These are phyloP conservation scores for Elachura formosa DNA, from an alignment of 2,113 vertebrate species.

Conservation along the genomic window DNA sequence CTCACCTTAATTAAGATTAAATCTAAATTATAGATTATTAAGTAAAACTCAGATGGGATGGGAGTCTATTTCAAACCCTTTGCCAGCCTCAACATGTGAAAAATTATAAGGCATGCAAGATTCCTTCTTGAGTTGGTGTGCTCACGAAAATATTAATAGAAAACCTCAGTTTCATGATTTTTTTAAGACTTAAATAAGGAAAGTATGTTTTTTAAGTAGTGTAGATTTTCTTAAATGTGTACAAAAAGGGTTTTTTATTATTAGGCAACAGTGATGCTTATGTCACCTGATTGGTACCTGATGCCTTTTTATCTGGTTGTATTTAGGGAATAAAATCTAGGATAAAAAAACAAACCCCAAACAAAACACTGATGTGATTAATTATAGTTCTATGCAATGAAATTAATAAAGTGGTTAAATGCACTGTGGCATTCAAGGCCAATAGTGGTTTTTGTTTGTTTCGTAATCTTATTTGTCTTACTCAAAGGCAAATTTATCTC, in stretches of 20 bases:
- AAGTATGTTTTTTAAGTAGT: neutral
- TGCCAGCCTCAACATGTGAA: neutral
- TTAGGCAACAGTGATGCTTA: neutral
- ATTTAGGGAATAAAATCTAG: neutral
- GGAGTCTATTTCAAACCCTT: neutral
- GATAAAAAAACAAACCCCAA: neutral
- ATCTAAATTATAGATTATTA: neutral
- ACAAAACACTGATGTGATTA: neutral
- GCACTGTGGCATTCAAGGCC: neutral
- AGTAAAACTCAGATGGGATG: neutral
- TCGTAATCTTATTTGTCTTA: neutral
- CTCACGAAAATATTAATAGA: neutral
- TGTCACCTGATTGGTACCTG: neutral
- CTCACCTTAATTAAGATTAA: neutral
- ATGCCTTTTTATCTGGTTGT: neutral
- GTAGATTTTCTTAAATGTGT: neutral
- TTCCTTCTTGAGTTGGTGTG: neutral
- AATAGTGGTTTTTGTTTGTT: neutral
- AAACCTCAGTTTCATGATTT: neutral
- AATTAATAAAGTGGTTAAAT: neutral
- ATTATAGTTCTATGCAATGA: neutral
- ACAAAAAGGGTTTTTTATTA: neutral
- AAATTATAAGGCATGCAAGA: accelerated
- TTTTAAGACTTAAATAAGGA: neutral
- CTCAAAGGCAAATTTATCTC: neutral